A percentile compares a stretch with the other conserved stretches of the same genome.
Conservation (phyloP, 2,888 invertebrate genomes). For the Hyles lineata region DNA sequence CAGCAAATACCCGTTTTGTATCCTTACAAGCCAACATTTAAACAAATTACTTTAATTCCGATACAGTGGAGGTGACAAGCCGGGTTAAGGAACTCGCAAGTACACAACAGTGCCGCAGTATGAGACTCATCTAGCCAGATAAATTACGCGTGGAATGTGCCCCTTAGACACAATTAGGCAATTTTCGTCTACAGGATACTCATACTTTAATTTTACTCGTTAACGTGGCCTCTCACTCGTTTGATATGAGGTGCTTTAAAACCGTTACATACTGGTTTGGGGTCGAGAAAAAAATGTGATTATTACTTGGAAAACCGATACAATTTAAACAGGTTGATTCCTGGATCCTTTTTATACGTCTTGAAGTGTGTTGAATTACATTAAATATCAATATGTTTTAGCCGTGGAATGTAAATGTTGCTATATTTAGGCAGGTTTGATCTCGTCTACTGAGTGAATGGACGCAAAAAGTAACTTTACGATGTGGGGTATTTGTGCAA, state of each 20-base stretch:
- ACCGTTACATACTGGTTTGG: constrained; percentile 25
- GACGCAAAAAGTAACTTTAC: constrained; percentile 7
- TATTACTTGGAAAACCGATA: constrained; percentile 26
- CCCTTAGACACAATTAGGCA: constrained; percentile 24
- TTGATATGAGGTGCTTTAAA: constrained; percentile 21
- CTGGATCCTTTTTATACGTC: constrained; percentile 39
- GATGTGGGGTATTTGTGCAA: constrained; percentile 47
- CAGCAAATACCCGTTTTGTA: constrained; percentile 23
- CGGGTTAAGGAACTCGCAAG: constrained; percentile 21
- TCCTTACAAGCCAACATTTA: constrained; percentile 17
- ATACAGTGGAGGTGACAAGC: constrained; percentile 15
- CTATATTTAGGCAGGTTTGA: constrained; percentile 54
- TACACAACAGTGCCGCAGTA: not conserved
- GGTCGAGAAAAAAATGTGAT: constrained; percentile 20
- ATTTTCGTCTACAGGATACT: constrained; percentile 25
- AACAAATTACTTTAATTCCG: constrained; percentile 6
- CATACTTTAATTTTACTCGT: constrained; percentile 27
- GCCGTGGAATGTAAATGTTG: constrained; percentile 49
- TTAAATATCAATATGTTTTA: constrained; percentile 41
- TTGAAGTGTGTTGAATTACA: constrained; percentile 43
- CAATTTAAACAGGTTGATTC: constrained; percentile 32
- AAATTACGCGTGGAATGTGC: constrained; percentile 22
- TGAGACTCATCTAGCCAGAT: constrained; percentile 22
- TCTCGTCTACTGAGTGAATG: constrained; percentile 31
- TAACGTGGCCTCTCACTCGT: constrained; percentile 19